Conservation (phyloP, 2,113 vertebrate species). For the Ctenomys sociabilis region DNA sequence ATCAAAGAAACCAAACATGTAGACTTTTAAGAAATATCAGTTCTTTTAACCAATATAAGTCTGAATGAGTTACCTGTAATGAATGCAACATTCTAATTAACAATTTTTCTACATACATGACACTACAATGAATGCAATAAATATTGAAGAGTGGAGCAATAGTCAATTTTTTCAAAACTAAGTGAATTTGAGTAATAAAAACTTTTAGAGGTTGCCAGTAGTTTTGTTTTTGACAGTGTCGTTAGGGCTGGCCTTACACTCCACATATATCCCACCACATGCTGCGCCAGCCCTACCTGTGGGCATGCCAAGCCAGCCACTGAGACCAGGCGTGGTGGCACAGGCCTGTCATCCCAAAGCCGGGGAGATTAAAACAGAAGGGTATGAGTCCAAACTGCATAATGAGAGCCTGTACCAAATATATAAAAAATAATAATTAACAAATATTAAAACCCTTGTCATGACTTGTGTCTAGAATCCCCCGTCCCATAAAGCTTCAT, state of each 20-base stretch:
- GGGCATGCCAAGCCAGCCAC: too few species aligned
- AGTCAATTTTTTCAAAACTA: slow-evolving; percentile 14
- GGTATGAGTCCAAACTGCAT: too few species aligned
- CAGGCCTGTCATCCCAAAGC: too few species aligned
- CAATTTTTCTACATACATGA: background rate
- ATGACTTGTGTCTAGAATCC: background rate
- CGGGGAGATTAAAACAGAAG: too few species aligned
- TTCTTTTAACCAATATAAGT: background rate
- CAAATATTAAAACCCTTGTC: background rate
- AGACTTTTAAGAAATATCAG: background rate
- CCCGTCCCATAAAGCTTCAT: background rate
- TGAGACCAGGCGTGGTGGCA: too few species aligned
- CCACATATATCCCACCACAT: background rate
- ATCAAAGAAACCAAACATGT: background rate
- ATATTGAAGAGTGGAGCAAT: background rate
- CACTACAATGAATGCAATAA: background rate
- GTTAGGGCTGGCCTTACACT: background rate
- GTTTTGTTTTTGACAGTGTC: background rate
- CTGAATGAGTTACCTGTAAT: background rate
- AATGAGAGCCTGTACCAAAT: too few species aligned
- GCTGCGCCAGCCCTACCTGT: too few species aligned
- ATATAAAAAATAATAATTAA: too few species aligned
- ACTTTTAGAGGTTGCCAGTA: background rate
- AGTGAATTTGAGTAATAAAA: slow-evolving; percentile 34
- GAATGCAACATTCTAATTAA: background rate